phyloP scores from a whole-genome alignment of 2,888 invertebrate species.

The Teinopalpus imperialis region DNA sequence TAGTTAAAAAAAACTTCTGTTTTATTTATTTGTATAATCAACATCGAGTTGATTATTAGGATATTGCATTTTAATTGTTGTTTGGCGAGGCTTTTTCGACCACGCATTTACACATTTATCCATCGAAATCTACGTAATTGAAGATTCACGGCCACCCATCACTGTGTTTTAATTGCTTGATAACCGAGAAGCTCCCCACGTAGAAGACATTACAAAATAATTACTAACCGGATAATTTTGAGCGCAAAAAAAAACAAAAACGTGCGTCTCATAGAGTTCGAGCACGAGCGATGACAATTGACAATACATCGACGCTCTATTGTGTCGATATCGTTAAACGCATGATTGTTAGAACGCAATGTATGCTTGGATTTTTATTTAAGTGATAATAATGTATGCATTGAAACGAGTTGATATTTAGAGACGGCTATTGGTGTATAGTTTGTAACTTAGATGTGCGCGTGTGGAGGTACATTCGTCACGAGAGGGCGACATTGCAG shows the following conservation, averaged over 20 bases:
- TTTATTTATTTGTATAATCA: not conserved
- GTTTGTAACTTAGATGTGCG: conserved; percentile 38
- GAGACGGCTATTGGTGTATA: conserved; percentile 46
- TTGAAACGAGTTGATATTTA: conserved; percentile 41
- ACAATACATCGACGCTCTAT: conserved; percentile 24
- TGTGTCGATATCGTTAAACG: conserved; percentile 37
- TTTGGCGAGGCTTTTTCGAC: conserved; percentile 41
- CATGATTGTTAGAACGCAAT: conserved; percentile 38
- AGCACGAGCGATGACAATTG: not conserved
- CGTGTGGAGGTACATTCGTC: conserved; percentile 49
- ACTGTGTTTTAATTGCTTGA: conserved; percentile 61
- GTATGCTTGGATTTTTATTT: conserved; percentile 30
- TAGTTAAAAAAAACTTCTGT: not conserved
- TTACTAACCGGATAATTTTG: conserved; percentile 46
- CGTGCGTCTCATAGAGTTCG: not conserved
- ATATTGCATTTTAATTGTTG: conserved; percentile 27
- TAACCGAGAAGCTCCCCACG: conserved; percentile 50
- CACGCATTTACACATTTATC: conserved; percentile 38
- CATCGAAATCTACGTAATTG: conserved; percentile 42
- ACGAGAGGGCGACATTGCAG: conserved; percentile 65
- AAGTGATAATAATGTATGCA: conserved; percentile 11
- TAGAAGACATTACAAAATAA: conserved; percentile 60
- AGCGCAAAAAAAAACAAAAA: conserved; percentile 48
- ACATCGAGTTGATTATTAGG: not conserved
- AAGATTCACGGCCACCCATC: conserved; percentile 60